These are phyloP conservation scores for Olivierus martensii DNA, from an alignment of 1,140 invertebrate species.

Conservation along the genomic window DNA sequence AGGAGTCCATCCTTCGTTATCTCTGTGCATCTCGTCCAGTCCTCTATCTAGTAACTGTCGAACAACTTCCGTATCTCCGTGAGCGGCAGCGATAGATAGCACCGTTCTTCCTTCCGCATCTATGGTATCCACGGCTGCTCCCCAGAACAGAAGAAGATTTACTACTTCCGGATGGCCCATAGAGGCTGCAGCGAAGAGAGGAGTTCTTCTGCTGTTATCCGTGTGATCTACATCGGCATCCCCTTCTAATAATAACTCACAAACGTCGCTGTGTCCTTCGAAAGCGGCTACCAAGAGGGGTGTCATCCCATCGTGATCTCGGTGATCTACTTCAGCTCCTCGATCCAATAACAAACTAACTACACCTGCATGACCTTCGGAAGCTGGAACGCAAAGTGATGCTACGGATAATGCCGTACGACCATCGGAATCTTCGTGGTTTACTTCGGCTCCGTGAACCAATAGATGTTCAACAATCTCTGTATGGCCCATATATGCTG, in stretches of 20 bases:
- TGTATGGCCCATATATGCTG: slow-evolving; percentile 40
- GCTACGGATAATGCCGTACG: slow-evolving; percentile 78
- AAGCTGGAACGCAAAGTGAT: slow-evolving; percentile 75
- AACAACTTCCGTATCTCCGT: slow-evolving; percentile 69
- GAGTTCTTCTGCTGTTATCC: slow-evolving; percentile 60
- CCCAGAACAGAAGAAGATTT: slow-evolving; percentile 67
- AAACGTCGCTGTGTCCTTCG: slow-evolving; percentile 69
- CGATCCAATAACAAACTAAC: slow-evolving; percentile 62
- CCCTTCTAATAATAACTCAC: slow-evolving; percentile 66
- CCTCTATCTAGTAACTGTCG: slow-evolving; percentile 73
- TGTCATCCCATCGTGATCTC: slow-evolving; percentile 85
- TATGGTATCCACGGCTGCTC: slow-evolving; percentile 75
- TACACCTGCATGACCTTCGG: slow-evolving; percentile 45
- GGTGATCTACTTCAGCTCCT: slow-evolving; percentile 72
- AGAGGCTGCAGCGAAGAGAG: slow-evolving; percentile 62
- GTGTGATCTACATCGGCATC: slow-evolving; percentile 74
- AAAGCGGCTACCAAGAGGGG: slow-evolving; percentile 86
- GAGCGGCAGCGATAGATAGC: slow-evolving; percentile 61
- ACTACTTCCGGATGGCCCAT: slow-evolving; percentile 73
- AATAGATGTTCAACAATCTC: slow-evolving; percentile 34
- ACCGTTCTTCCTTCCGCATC: slow-evolving; percentile 80
- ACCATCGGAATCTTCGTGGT: slow-evolving; percentile 24
- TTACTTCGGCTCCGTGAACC: slow-evolving; percentile 29
- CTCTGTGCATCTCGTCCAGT: slow-evolving; percentile 76
- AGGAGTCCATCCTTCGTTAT: slow-evolving; percentile 67